Base-by-base conservation (phyloP, 2,797 vertebrate species). In the Coracias cyanogaster region DNA sequence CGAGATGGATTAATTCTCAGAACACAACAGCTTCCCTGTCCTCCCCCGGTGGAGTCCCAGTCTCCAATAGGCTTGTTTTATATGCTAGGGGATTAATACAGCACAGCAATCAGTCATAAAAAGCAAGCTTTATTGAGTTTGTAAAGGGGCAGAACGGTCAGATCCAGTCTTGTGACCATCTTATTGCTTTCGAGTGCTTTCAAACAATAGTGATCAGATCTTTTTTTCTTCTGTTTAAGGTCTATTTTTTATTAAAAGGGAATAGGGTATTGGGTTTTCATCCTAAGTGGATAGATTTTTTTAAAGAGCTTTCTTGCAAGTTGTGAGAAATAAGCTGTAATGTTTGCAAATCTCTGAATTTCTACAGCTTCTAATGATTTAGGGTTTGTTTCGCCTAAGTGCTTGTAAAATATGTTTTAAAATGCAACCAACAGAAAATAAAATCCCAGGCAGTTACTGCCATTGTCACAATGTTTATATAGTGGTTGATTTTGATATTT, bases 11-110 rank as follows among this genome's bases (percentile, higher is more conserved):
- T 98, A 98, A 98, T 99, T 98, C 98, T 94, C 55, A 6, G 97
- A 94, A 98, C 98, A 99, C 98, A 98, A 98, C 98, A 97, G 98
- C 97, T 96, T 97, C 97, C 98, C 98, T 98, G 98, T 98, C 98
- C 97, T 98, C 95, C 86, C 86, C 97, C 97, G 96, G 97, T 97
- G 94, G 97, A 96, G 97, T 98, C 96, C 97, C 81, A 96, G 97
- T 96, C 97, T 98, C 98, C 98, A 98, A 97, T 98, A 98, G 97
- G 98, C 98, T 98, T 97, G 97, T 98, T 98, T 98, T 98, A 98
- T 98, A 97, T 96, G 96, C 97, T 93, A 78, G 93, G 96, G 98
- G 98, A 98, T 98, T 99, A 99, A 99, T 98, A 98, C 98, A 97
- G 97, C 97, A 94, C 98, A 98, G 96, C 98, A 96, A 97, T 98